Conservation (phyloP, 2,113 vertebrate genomes). For the Plestiodon gilberti region DNA sequence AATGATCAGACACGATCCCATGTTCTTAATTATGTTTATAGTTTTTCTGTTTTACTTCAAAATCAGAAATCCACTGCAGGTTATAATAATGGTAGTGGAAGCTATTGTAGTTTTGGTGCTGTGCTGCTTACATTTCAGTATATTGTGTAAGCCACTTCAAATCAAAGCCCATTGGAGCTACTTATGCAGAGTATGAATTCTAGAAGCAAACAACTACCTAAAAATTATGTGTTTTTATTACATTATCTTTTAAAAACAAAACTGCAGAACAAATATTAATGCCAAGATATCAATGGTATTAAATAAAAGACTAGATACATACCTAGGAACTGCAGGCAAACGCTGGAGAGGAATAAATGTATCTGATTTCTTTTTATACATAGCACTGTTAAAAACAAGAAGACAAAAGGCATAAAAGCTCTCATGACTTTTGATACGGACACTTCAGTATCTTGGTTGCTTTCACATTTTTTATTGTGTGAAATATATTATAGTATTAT, state of each 20-base stretch:
- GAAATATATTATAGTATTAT: no score
- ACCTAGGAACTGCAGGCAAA: slow-evolving; percentile 6
- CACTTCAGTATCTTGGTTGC: not conserved
- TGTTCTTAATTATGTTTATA: no score
- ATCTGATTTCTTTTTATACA: slow-evolving; percentile 43
- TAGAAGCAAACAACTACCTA: not conserved
- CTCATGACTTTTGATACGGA: slow-evolving; percentile 36
- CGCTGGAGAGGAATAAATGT: slow-evolving; percentile 21
- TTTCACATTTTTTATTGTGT: no score
- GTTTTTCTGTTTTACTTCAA: no score
- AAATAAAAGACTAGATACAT: not conserved
- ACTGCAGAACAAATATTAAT: not conserved
- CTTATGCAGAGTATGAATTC: not conserved
- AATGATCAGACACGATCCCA: no score
- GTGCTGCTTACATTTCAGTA: no score
- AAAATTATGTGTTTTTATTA: not conserved
- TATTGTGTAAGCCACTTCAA: no score
- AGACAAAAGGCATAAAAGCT: slow-evolving; percentile 34
- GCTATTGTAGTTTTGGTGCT: no score
- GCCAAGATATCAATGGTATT: not conserved
- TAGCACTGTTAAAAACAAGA: slow-evolving; percentile 42
- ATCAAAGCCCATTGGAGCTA: not conserved
- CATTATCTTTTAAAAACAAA: not conserved
- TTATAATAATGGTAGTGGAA: no score
- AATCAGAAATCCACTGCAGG: no score